Evolutionary conservation across 2,888 invertebrate genomes (phyloP), one percentile per base, ranked within the genome.

Genomic region (Brenthis ino): DNA sequence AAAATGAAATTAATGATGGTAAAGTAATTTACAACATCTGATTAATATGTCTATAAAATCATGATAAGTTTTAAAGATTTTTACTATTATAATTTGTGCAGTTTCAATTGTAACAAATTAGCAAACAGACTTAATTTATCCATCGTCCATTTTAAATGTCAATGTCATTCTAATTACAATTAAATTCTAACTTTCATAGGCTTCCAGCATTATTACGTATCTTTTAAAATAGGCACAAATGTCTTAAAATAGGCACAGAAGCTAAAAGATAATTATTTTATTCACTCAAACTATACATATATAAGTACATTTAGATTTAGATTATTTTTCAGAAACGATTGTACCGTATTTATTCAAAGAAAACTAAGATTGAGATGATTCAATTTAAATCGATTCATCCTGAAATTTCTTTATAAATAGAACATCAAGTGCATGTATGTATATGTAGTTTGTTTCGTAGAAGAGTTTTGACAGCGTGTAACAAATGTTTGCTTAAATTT

Each of bases 401-500:
- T 37, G 20, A 28, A 51, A 37, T 12, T 16, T 53, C 64, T 57
- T 64, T 51, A 64, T 43, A 56, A 64, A 64, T 56, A 70, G 58
- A 64, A 16, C 12, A 55, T 48, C 55, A 50, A 56, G 24, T 43
- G 37, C 48, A 58, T 58, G 6, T 58, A 57, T 47, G 43, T 28
- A 67, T 6, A 50, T 28, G 14, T 14, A 50, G 50, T 60, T 67
- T 64, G 51, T 67, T 55, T 64, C 60, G 54, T 33, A 55, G 48
- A 51, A 37, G 51, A 67, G 70, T 70, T 70, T 70, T 70, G 67
- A 67, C 70, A 67, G 70, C 67, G 67, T 61, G 63, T 65, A 65
- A 69, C 65, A 69, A 65, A 69, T 50, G 58, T 54, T 58, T 47
- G 55, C 48, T 13, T 57, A 65, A 16, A n/a, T 67, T 48, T 64